Conservation (phyloP, 2,888 invertebrate species). For the Drosophila recens region DNA sequence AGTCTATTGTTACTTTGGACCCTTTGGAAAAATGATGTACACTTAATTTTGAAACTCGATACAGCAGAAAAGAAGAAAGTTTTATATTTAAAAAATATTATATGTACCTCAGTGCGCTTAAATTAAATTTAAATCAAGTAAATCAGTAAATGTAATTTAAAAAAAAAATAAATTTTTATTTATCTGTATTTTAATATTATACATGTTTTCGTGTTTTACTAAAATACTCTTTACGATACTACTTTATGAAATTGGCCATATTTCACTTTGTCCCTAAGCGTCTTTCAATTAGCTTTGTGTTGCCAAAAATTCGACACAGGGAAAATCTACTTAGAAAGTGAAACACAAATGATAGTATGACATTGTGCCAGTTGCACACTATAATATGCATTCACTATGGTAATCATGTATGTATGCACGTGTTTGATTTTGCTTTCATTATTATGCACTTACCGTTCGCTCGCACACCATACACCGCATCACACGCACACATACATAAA, state of each 20-base stretch:
- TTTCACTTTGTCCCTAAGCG: background rate
- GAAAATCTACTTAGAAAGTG: background rate
- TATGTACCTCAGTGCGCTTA: no score
- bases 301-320: background rate
- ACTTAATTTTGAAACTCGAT: no score
- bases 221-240: no score
- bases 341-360: conserved; percentile 2
- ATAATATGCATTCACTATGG: conserved; percentile 12
- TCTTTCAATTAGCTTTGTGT: background rate
- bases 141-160: no score
- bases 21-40: no score
- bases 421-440: conserved; percentile 14
- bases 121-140: no score
- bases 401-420: conserved; percentile 7
- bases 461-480: background rate
- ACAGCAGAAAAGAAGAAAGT: no score
- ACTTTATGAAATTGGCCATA: background rate
- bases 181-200: no score
- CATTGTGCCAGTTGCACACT: conserved; percentile 6
- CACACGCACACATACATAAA: background rate
- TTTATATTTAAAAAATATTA: no score
- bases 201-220: no score
- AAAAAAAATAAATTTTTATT: background rate
- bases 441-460: conserved; percentile 22
- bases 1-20: no score